phyloP scores from a whole-genome alignment of 2,113 vertebrate genomes.

The Lota lota region DNA sequence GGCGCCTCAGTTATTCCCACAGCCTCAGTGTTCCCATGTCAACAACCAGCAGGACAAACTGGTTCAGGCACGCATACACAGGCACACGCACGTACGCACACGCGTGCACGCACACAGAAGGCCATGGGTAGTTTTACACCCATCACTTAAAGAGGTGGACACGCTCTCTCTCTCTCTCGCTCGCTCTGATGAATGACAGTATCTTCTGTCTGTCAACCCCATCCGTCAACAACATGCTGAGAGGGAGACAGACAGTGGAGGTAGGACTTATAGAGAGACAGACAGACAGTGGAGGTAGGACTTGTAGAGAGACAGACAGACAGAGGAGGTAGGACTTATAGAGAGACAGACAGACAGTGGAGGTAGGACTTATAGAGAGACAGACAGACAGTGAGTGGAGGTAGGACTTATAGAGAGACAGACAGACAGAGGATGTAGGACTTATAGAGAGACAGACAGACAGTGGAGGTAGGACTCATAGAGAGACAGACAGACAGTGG shows the following conservation, averaged over 20 bases:
- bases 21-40: slow-evolving; percentile 57
- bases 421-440: too few species aligned
- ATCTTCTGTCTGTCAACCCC: background rate
- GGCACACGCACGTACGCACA: slow-evolving; percentile 11
- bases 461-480: too few species aligned
- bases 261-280: background rate
- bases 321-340: background rate
- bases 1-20: slow-evolving; percentile 51
- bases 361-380: background rate
- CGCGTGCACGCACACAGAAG: slow-evolving; percentile 16
- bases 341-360: background rate
- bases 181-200: background rate
- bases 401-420: too few species aligned
- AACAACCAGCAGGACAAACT: slow-evolving; percentile 57
- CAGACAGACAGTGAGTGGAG: too few species aligned
- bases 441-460: too few species aligned
- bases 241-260: background rate
- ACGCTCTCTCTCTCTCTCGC: background rate
- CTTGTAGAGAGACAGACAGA: too few species aligned
- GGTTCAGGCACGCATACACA: slow-evolving; percentile 37
- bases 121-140: slow-evolving; percentile 51
- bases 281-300: too few species aligned
- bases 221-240: background rate
- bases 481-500: background rate
- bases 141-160: slow-evolving; percentile 33